Evolutionary conservation across 2,888 invertebrate species (phyloP), one percentile per base, ranked within the genome.

Genomic region (Heterodera filipjevi): DNA sequence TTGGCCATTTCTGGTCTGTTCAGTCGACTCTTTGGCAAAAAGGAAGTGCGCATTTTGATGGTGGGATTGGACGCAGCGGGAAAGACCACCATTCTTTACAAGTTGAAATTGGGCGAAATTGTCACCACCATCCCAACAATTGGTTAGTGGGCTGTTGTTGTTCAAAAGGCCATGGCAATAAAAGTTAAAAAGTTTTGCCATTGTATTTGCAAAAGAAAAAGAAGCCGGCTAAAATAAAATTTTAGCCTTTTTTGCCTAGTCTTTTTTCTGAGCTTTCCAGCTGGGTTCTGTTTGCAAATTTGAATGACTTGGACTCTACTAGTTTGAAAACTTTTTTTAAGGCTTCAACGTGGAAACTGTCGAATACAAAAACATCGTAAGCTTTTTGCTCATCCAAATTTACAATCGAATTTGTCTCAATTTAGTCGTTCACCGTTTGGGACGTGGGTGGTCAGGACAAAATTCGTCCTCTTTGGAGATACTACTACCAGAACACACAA

Each of bases 121-220:
- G 97, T 98, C 91, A 97, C 97, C 91, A 98, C 98, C 90, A 98
- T 98, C 92, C 98, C 98, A 90, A 98, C 97, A 89, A 98, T 98
- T 92, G 97, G 95, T 95, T 91, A 53, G n/a, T n/a, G n/a, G 30
- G 39, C 72, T 59, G 2, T 3, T 12, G 49, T 2, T 30, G n/a
- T 19, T 27, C 27, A 3, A 39, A 72, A 22, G n/a, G n/a, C n/a
- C n/a, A n/a, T n/a, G n/a, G n/a, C n/a, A n/a, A n/a, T n/a, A n/a
- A n/a, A n/a, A n/a, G n/a, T n/a, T n/a, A n/a, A n/a, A n/a, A n/a
- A n/a, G n/a, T n/a, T n/a, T n/a, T n/a, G n/a, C n/a, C n/a, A n/a
- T n/a, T n/a, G n/a, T n/a, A n/a, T n/a, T n/a, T n/a, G n/a, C n/a
- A n/a, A n/a, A n/a, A n/a, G n/a, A n/a, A n/a, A n/a, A n/a, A n/a